These are phyloP conservation scores for Numenius phaeopus DNA, from an alignment of 2,797 vertebrate genomes.

Conservation along the genomic window DNA sequence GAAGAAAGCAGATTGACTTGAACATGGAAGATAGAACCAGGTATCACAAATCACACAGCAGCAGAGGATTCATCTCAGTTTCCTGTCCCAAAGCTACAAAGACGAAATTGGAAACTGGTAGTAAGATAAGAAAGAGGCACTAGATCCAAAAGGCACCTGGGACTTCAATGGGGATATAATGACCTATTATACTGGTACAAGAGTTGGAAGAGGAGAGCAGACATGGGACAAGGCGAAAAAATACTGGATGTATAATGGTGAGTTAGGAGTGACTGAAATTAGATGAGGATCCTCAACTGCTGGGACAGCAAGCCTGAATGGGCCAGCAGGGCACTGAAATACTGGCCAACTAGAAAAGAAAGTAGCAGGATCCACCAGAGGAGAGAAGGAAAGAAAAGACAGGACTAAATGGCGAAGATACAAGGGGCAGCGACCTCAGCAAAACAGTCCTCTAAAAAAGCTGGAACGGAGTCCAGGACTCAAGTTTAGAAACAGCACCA, in stretches of 20 bases:
- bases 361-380: background rate
- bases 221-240: background rate
- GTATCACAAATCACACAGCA: background rate
- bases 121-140: background rate
- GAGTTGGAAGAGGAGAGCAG: background rate
- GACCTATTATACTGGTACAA: background rate
- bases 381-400: background rate
- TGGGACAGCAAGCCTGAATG: background rate
- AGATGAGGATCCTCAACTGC: background rate
- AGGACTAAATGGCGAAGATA: background rate
- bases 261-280: background rate
- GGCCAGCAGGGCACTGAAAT: background rate
- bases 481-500: background rate
- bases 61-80: background rate
- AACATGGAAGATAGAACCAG: background rate
- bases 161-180: background rate
- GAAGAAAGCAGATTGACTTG: background rate
- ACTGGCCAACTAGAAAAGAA: background rate
- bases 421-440: background rate
- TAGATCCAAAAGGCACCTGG: background rate
- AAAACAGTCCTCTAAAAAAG: background rate
- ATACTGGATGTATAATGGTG: background rate
- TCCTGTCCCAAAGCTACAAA: background rate
- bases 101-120: background rate
- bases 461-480: background rate